These are phyloP conservation scores for Dreissena rostriformis DNA, from an alignment of 1,140 invertebrate genomes.

Conservation along the genomic window DNA sequence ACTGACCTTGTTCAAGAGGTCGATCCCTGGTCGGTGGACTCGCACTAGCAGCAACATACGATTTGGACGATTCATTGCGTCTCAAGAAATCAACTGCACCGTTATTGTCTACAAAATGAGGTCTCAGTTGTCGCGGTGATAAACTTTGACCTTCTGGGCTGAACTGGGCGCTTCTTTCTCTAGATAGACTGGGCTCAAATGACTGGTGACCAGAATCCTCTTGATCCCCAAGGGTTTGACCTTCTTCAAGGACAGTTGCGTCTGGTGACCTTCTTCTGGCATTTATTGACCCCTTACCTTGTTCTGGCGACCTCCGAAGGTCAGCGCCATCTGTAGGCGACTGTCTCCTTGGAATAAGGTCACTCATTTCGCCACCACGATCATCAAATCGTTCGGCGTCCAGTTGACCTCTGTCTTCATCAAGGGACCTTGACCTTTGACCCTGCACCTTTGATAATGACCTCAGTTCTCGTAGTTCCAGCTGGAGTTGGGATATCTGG, in stretches of 20 bases:
- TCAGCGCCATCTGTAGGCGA: background rate
- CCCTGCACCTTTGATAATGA: conserved; percentile 13
- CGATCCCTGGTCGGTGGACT: conserved; percentile 45
- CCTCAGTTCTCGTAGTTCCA: conserved; percentile 20
- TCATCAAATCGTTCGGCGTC: conserved; percentile 3
- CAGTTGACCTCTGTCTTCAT: background rate
- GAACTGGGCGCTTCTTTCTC: conserved; percentile 14
- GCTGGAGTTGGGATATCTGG: conserved; percentile 41
- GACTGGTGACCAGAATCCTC: conserved; percentile 53
- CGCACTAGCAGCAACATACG: background rate
- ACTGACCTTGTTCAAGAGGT: background rate
- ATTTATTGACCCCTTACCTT: too few relatives aligned
- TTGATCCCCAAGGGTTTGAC: conserved; percentile 1
- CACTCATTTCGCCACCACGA: background rate
- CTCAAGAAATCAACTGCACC: too few relatives aligned
- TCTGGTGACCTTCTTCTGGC: background rate
- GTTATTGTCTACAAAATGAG: background rate
- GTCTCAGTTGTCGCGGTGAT: conserved; percentile 45
- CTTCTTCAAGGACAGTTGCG: background rate
- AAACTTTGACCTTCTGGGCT: conserved; percentile 47
- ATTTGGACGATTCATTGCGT: background rate
- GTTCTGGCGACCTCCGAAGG: background rate
- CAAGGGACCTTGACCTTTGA: background rate
- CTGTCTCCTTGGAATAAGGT: background rate
- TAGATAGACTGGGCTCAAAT: conserved; percentile 16